Evolutionary conservation across 2,888 invertebrate genomes (phyloP).

Genomic region (Tiliacea citrago): DNA sequence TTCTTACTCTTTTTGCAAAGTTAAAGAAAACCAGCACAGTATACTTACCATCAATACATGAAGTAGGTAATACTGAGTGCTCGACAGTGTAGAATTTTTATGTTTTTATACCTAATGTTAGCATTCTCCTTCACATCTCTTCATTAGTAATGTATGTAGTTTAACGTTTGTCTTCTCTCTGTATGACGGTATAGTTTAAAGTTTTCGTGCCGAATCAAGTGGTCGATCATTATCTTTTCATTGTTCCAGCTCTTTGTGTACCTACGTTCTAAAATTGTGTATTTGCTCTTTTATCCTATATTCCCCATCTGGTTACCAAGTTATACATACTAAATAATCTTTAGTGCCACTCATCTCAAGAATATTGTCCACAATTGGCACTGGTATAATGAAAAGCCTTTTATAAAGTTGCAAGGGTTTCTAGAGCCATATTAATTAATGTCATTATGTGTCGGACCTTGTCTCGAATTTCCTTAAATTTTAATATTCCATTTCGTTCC

Average conservation of each 20-base stretch:
- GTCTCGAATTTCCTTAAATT: background rate
- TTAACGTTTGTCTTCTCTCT: no score
- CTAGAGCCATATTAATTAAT: conserved; percentile 29
- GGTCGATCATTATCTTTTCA: background rate
- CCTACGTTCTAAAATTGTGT: background rate
- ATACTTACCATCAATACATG: conserved; percentile 1
- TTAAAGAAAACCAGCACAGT: background rate
- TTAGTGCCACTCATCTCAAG: background rate
- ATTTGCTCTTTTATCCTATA: background rate
- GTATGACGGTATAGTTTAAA: background rate
- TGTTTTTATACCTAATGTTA: background rate
- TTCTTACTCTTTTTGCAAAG: background rate
- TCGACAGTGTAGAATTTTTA: background rate
- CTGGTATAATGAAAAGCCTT: conserved; percentile 18
- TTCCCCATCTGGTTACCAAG: background rate
- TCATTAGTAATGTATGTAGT: background rate
- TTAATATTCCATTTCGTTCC: background rate
- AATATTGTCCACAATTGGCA: background rate
- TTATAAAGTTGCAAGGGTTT: conserved; percentile 10
- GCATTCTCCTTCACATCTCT: background rate
- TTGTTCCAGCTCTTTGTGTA: background rate
- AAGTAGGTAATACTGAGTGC: background rate
- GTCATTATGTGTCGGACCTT: conserved; percentile 3
- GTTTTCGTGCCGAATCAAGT: background rate
- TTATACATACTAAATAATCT: background rate